A percentile compares a stretch with the other conserved stretches of the same genome.
These are phyloP conservation scores for Papilio helenus DNA, from an alignment of 1,140 invertebrate genomes.

Conservation along the genomic window DNA sequence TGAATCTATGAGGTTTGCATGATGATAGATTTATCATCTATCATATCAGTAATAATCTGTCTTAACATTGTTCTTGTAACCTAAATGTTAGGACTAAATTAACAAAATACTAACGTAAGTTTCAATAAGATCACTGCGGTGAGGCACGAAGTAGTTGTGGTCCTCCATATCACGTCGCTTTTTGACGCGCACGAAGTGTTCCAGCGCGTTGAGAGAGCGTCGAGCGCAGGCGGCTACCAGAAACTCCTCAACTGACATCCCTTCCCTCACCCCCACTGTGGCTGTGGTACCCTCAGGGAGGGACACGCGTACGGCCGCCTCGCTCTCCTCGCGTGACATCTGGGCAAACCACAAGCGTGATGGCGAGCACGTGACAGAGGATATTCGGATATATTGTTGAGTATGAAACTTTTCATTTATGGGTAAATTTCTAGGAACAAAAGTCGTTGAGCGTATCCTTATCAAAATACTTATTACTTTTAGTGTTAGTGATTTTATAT, in stretches of 20 bases:
- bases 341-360: constrained; percentile 52
- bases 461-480: too few relatives aligned
- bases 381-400: neutral
- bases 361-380: neutral
- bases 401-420: too few relatives aligned
- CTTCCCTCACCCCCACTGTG: constrained; percentile 92
- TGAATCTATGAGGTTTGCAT: too few relatives aligned
- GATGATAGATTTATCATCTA: too few relatives aligned
- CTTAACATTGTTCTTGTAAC: too few relatives aligned
- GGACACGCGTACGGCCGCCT: constrained; percentile 94
- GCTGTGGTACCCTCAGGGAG: constrained; percentile 92
- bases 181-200: constrained; percentile 97
- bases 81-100: neutral
- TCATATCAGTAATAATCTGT: too few relatives aligned
- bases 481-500: too few relatives aligned
- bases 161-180: constrained; percentile 97
- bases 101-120: constrained; percentile 92
- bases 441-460: too few relatives aligned
- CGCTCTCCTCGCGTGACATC: constrained; percentile 92
- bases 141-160: constrained; percentile 97
- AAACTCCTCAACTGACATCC: constrained; percentile 97
- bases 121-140: constrained; percentile 95
- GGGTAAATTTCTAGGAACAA: too few relatives aligned
- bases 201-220: constrained; percentile 95
- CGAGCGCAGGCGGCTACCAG: constrained; percentile 95